phyloP scores from a whole-genome alignment of 2,888 invertebrate species.

The Muscina levida region DNA sequence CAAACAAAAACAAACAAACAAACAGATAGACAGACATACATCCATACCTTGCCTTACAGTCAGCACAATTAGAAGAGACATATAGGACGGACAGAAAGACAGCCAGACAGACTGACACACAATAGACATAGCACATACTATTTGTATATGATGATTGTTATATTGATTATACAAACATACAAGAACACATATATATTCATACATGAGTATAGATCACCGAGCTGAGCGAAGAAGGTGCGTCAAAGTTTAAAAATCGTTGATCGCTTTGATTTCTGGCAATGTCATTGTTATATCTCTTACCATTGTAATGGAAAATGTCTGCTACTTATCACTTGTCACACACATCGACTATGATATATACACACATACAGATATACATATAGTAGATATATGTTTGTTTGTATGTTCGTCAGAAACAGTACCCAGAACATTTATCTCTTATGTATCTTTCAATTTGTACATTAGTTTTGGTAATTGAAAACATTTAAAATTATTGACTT shows the following conservation, averaged over 20 bases:
- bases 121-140: slow-evolving; percentile 17
- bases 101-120: neutral
- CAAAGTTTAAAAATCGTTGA: slow-evolving; percentile 16
- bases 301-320: slow-evolving; percentile 54
- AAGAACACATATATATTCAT: no score
- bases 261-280: slow-evolving; percentile 31
- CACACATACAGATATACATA: neutral
- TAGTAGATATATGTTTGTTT: no score
- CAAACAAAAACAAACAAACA: neutral
- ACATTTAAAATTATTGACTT: slow-evolving; percentile 13
- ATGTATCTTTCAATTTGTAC: slow-evolving; percentile 3
- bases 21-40: slow-evolving; percentile 5
- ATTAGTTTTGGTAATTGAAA: slow-evolving; percentile 35
- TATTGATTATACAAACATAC: neutral
- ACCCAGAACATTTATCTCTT: slow-evolving; percentile 11
- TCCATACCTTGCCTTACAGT: no score
- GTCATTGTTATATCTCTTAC: slow-evolving; percentile 23
- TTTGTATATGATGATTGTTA: slow-evolving; percentile 12
- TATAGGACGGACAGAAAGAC: neutral
- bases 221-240: slow-evolving; percentile 17
- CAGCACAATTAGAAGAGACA: no score
- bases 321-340: slow-evolving; percentile 62
- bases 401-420: neutral
- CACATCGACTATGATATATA: slow-evolving; percentile 1
- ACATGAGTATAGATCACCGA: neutral